Conservation (phyloP, 2,113 vertebrate genomes). For the Emydura subglobosa region DNA sequence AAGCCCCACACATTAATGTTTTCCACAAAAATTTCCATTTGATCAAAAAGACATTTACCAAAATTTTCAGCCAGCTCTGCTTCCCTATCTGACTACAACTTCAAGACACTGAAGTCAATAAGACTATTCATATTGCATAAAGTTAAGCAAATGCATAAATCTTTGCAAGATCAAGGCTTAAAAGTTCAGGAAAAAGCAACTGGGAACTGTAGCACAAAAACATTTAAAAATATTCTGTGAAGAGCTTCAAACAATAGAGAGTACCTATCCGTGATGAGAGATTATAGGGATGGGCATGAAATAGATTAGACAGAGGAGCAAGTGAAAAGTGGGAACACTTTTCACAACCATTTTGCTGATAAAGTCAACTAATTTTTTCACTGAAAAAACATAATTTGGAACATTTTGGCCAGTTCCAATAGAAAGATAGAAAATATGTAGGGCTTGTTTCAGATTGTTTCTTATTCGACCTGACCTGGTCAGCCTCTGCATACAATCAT, state of each 20-base stretch:
- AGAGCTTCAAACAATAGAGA: background rate
- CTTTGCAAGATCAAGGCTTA: background rate
- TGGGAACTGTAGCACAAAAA: fast-evolving
- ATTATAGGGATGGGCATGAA: background rate
- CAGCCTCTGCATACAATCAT: fast-evolving
- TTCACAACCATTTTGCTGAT: background rate
- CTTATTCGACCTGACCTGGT: background rate
- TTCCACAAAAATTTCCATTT: background rate
- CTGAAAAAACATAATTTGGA: background rate
- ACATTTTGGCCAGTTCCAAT: fast-evolving
- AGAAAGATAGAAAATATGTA: fast-evolving
- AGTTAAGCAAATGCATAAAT: background rate
- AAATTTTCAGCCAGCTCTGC: fast-evolving
- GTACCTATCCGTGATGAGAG: background rate
- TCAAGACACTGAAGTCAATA: background rate
- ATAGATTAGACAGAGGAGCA: fast-evolving
- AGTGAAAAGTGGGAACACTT: fast-evolving
- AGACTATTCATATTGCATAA: fast-evolving
- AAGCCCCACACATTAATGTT: background rate
- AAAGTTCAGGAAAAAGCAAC: fast-evolving
- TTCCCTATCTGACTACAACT: background rate
- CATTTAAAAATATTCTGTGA: background rate
- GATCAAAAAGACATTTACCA: background rate
- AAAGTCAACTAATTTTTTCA: fast-evolving
- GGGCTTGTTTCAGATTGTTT: fast-evolving